phyloP scores from a whole-genome alignment of 2,888 invertebrate genomes.

The Apamea anceps region DNA sequence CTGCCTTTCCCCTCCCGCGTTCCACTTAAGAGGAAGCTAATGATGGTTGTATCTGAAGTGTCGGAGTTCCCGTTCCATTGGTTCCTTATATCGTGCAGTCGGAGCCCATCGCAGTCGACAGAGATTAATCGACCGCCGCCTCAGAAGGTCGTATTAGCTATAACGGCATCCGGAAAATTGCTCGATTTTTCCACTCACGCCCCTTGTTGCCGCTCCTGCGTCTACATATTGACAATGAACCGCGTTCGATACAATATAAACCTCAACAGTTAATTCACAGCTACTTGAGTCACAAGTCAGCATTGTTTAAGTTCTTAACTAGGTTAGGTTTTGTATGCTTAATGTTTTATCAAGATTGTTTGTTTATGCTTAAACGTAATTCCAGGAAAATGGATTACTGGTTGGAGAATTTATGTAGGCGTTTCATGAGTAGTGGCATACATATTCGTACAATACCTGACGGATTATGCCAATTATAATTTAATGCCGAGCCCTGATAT shows the following conservation, averaged over 20 bases:
- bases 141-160: constrained; percentile 87
- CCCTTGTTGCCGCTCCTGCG: constrained; percentile 82
- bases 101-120: constrained; percentile 85
- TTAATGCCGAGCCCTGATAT: constrained; percentile 19
- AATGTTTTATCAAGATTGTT: constrained; percentile 47
- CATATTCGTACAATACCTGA: constrained; percentile 25
- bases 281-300: constrained; percentile 53
- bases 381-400: constrained; percentile 41
- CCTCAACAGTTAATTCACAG: constrained; percentile 50
- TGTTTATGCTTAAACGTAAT: constrained; percentile 35
- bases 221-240: constrained; percentile 83
- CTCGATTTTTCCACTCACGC: constrained; percentile 86
- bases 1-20: constrained; percentile 61
- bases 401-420: constrained; percentile 38
- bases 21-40: constrained; percentile 69
- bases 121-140: constrained; percentile 86
- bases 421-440: constrained; percentile 39
- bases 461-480: constrained; percentile 48
- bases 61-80: constrained; percentile 77
- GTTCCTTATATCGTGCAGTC: constrained; percentile 81
- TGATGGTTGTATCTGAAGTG: constrained; percentile 75
- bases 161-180: constrained; percentile 88
- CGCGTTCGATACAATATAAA: constrained; percentile 75
- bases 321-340: constrained; percentile 50
- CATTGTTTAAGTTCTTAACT: constrained; percentile 53